phyloP scores from a whole-genome alignment of 2,888 invertebrate genomes.

The Eurois occulta region DNA sequence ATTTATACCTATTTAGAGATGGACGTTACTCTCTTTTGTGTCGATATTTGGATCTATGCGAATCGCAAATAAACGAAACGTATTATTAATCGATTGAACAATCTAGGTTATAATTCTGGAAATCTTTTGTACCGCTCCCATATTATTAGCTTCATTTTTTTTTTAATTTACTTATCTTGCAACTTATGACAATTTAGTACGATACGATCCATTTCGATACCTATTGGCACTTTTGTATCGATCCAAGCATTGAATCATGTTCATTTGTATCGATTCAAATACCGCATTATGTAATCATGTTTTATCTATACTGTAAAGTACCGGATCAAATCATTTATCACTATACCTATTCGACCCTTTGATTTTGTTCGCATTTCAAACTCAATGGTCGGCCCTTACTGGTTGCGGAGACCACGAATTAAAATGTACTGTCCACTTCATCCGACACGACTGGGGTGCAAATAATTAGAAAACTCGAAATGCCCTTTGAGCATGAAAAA shows the following conservation, averaged over 20 bases:
- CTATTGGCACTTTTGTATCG: background rate
- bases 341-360: constrained; percentile 38
- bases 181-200: background rate
- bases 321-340: background rate
- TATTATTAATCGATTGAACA: background rate
- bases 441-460: constrained; percentile 66
- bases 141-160: background rate
- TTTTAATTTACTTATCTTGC: background rate
- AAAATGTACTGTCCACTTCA: constrained; percentile 72
- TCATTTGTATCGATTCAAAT: background rate
- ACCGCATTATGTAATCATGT: too few relatives aligned
- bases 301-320: background rate
- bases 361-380: constrained; percentile 57
- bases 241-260: background rate
- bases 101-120: background rate
- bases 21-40: background rate
- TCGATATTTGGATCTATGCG: background rate
- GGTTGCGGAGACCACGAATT: constrained; percentile 66
- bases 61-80: background rate
- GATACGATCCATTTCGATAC: background rate
- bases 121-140: background rate
- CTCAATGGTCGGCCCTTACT: constrained; percentile 67
- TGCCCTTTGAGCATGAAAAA: constrained; percentile 57
- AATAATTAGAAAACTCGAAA: constrained; percentile 73
- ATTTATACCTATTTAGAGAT: constrained; percentile 45